Evolutionary conservation across 2,888 invertebrate genomes (phyloP), one percentile per base, ranked within the genome.

Genomic region (Xanthia icteritia): DNA sequence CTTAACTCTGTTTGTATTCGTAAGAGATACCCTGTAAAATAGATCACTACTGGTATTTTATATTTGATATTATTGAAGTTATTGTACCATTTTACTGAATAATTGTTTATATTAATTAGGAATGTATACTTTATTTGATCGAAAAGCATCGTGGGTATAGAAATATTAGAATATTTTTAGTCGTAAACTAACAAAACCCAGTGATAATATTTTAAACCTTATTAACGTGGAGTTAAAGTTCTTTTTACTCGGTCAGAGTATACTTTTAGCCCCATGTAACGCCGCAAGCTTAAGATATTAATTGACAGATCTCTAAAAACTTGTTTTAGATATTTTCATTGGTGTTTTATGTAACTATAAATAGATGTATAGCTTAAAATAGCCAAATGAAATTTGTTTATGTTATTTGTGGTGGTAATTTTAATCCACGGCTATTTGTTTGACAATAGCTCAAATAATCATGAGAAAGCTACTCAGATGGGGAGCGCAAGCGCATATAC

Each of bases 261-360:
- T 65, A 48, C 27, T 72, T 76, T 70, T 74, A 58, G 58, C 27
- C 20, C 45, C 42, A 13, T n/a, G 65, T 45, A 56, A 39, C 45
- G 60, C 77, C 31, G 64, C 77, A 64, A 70, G 67, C 23, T 39
- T 68, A 61, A 2, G 48, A 77, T 80, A 82, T 77, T 76, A 77
- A 64, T 27, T 72, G 58, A 76, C 64, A 83, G 88, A 87, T 86
- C 83, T 85, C 83, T 58, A 36, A 72, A 51, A 70, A 76, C 63
- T 72, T 54, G 54, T 69, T 74, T 65, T 72, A 6, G 23, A 68
- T 76, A 72, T 76, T 64, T 76, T 71, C 60, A 64, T 68, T 71
- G 66, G 70, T 81, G 63, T 86, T 70, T 67, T 70, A 27, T 69
- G 11, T 54, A 39, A 51, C 13, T 67, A 8, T 74, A 23, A 48